These are phyloP conservation scores for Indicator indicator DNA, from an alignment of 2,113 vertebrate genomes.

Conservation along the genomic window DNA sequence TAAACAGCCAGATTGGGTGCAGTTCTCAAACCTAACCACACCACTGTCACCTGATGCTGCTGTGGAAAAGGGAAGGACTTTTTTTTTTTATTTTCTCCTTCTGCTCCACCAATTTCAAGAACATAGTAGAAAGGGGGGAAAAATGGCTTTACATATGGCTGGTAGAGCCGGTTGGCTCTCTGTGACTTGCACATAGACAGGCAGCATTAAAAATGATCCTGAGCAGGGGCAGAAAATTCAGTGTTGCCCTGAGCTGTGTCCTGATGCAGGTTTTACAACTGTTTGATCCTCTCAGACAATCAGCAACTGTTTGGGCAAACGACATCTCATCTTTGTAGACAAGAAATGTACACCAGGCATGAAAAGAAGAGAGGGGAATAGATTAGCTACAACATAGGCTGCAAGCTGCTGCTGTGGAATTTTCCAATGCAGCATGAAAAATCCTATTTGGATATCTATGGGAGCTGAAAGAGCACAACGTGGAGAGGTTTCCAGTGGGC, in stretches of 20 bases:
- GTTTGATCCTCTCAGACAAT: background rate
- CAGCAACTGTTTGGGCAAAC: background rate
- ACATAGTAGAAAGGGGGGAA: background rate
- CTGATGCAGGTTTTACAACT: background rate
- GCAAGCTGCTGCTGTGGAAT: background rate
- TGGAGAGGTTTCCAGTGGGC: conserved; percentile 14
- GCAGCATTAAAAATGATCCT: background rate
- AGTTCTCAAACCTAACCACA: background rate
- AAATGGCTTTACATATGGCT: background rate
- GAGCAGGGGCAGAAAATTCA: background rate
- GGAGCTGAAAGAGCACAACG: conserved; percentile 16
- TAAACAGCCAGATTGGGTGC: background rate
- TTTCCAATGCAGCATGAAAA: conserved; percentile 58
- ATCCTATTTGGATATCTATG: conserved; percentile 49
- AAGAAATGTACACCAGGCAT: background rate
- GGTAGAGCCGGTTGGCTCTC: background rate
- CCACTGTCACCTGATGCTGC: background rate
- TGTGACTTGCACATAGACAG: background rate
- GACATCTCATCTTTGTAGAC: background rate
- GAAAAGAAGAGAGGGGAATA: background rate
- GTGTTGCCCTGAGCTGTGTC: background rate
- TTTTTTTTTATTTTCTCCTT: background rate
- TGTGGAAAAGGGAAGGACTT: background rate
- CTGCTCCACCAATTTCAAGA: background rate
- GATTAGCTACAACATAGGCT: background rate